Evolutionary conservation across 1,140 invertebrate genomes (phyloP).

Genomic region (Ridgeia piscesae): DNA sequence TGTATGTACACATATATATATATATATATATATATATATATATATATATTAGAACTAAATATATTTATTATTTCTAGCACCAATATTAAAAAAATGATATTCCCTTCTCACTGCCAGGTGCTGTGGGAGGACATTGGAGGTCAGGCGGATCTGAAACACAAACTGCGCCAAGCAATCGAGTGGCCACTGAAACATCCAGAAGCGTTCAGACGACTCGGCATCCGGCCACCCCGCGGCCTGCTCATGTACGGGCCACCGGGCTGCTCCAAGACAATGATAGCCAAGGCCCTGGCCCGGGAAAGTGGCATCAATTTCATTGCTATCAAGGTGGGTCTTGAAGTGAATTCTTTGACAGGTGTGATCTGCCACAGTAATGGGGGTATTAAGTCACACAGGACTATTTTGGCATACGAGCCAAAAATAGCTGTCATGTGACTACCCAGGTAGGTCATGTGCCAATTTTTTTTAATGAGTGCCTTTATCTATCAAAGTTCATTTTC

Average conservation of each 20-base stretch:
- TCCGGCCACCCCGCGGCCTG: constrained; percentile 60
- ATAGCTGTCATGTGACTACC: no score
- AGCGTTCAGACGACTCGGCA: constrained; percentile 64
- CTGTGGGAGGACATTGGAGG: constrained; percentile 92
- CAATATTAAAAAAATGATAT: not conserved
- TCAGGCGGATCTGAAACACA: constrained; percentile 80
- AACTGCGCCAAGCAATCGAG: constrained; percentile 85
- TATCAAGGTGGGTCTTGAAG: constrained; percentile 25
- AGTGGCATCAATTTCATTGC: constrained; percentile 28
- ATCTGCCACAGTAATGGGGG: no score
- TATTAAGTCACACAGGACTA: no score
- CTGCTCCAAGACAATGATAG: constrained; percentile 32
- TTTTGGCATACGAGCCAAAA: no score
- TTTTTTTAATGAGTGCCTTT: no score
- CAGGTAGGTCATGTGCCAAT: no score
- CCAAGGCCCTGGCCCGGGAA: constrained; percentile 29
- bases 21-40: no score
- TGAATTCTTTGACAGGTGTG: no score
- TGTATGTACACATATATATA: no score
- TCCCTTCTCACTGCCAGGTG: constrained; percentile 39
- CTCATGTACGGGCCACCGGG: constrained; percentile 31
- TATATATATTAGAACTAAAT: no score
- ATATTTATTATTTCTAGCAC: no score
- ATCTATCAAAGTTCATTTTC: no score
- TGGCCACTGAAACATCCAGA: constrained; percentile 83